Evolutionary conservation across 2,888 invertebrate genomes (phyloP), one percentile per base, ranked within the genome.

Genomic region (Papilio elwesi): DNA sequence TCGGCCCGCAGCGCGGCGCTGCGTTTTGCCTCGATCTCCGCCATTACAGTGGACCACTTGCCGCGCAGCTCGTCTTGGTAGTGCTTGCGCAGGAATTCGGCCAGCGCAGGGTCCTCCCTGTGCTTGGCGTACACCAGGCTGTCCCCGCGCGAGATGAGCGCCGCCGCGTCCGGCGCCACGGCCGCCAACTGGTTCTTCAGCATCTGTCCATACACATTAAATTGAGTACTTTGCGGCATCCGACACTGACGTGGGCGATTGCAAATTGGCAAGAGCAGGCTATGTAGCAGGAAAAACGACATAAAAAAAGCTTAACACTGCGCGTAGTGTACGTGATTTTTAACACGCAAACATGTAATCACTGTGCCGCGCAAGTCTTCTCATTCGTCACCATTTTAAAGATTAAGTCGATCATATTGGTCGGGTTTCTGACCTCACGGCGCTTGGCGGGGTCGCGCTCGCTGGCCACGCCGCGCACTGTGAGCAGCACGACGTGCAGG

Each of bases 121-220:
- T 97, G 96, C n/a, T 95, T 95, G 55, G 94, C 95, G 85, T 96
- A 95, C 43, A 97, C 96, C 59, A 97, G 90, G 73, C 96, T 95
- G 87, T 97, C 97, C 0, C 97, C 97, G 82, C 95, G 95, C 16
- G 97, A 97, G 77, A 97, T 97, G 49, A 97, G 90, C 73, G 96
- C 95, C 8, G 97, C 97, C 74, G 97, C 97, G 85, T 96, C 97
- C 3, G 96, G 96, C 12, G 97, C 97, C 76, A 97, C 87, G 71
- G 90, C 90, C 49, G 94, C 95, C 75, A 96, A 85, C 85, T 96
- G 96, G 78, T 93, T 90, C 83, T 96, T 96, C 76, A 96, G 83
- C 74, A 95, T 91, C 96, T 96, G 80, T 43, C 9, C 43, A 9
- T 6, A 43, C 43, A 26, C 4, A 6, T 5, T 6, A 43, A 7